A percentile compares a stretch with the other conserved stretches of the same genome.
Conservation (phyloP, 2,888 invertebrate genomes). For the Drosophila crucigera region DNA sequence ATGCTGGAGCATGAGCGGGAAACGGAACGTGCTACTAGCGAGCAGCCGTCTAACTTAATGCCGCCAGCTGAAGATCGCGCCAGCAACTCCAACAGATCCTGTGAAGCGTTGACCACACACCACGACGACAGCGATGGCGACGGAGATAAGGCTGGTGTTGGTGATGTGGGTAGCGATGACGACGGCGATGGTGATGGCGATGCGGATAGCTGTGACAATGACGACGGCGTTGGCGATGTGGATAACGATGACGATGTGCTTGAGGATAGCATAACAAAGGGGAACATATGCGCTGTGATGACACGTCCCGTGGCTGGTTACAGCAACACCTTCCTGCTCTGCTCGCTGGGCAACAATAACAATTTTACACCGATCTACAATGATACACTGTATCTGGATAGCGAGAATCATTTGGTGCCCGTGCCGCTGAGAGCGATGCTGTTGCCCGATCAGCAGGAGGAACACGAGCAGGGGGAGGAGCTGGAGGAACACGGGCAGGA, state of each 20-base stretch:
- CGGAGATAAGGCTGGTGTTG: no score
- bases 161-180: no score
- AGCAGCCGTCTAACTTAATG: slow-evolving; percentile 2
- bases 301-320: slow-evolving; percentile 91
- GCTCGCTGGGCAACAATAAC: slow-evolving; percentile 88
- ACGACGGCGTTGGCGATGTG: not conserved
- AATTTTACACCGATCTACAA: slow-evolving; percentile 91
- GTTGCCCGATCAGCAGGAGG: slow-evolving; percentile 64
- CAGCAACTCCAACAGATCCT: slow-evolving; percentile 6
- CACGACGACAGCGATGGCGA: no score
- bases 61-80: not conserved
- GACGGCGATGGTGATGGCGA: no score
- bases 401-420: slow-evolving; percentile 79
- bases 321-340: slow-evolving; percentile 90
- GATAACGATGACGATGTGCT: not conserved
- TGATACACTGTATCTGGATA: slow-evolving; percentile 84
- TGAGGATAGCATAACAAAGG: slow-evolving; percentile 12
- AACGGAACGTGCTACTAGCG: not conserved
- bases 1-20: not conserved
- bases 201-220: no score
- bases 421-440: slow-evolving; percentile 57
- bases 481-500: not conserved
- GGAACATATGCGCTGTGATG: slow-evolving; percentile 86
- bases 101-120: not conserved
- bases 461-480: slow-evolving; percentile 13